phyloP scores from a whole-genome alignment of 2,888 invertebrate species.

The Patella pellucida region DNA sequence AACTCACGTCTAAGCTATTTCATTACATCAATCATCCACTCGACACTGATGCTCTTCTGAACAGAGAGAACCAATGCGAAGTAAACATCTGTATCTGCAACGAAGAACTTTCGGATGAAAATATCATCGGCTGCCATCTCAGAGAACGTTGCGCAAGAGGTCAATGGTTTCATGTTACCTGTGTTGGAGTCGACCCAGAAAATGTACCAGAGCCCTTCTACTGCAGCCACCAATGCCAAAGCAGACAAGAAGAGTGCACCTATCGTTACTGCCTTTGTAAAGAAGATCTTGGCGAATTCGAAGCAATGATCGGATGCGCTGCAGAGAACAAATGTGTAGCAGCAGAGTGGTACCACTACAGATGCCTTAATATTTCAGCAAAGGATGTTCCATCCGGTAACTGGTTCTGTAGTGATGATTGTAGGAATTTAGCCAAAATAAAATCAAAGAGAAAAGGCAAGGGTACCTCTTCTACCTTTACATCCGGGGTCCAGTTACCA shows the following conservation, averaged over 20 bases:
- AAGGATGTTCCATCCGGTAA: constrained; percentile 29
- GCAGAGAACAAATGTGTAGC: constrained; percentile 24
- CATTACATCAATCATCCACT: constrained; percentile 20
- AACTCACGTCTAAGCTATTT: constrained; percentile 6
- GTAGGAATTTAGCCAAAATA: constrained; percentile 15
- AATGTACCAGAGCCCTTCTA: constrained; percentile 24
- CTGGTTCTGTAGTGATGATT: constrained; percentile 33
- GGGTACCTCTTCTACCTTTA: background rate
- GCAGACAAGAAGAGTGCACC: background rate
- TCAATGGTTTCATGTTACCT: constrained; percentile 32
- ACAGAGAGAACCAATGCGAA: background rate
- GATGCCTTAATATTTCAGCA: no score
- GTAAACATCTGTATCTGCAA: constrained; percentile 23
- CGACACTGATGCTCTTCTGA: constrained; percentile 20
- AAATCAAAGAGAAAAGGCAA: background rate
- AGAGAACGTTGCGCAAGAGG: constrained; percentile 27
- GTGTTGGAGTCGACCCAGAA: constrained; percentile 25
- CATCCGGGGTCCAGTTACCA: background rate
- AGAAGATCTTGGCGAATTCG: constrained; percentile 28
- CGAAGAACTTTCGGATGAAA: constrained; percentile 29
- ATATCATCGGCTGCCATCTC: constrained; percentile 28
- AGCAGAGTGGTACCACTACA: constrained; percentile 32
- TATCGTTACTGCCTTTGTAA: constrained; percentile 32
- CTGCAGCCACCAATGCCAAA: constrained; percentile 26
- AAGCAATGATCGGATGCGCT: constrained; percentile 36